These are phyloP conservation scores for Diarsia mendica DNA, from an alignment of 2,888 invertebrate species.

Conservation along the genomic window DNA sequence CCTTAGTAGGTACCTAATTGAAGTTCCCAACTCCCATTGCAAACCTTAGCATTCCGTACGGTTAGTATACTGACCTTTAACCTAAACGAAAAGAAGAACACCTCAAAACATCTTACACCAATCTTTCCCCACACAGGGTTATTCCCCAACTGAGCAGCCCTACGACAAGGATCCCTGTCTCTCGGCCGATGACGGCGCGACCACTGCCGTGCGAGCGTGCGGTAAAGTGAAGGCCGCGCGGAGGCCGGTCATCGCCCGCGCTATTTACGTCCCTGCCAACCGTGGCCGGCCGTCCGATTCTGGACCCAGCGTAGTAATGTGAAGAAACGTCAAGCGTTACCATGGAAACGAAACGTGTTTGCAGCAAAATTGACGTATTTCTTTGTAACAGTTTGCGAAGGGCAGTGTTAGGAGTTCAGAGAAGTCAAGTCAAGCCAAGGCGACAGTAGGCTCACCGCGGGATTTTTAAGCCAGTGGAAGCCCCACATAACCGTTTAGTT, in stretches of 20 bases:
- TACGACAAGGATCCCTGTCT: constrained; percentile 64
- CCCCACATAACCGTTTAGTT: too few species aligned
- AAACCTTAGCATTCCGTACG: not conserved
- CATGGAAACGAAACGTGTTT: constrained; percentile 9
- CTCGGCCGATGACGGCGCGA: constrained; percentile 55
- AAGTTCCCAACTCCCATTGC: not conserved
- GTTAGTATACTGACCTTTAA: too few species aligned
- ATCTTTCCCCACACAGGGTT: not conserved
- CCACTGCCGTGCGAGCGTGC: constrained; percentile 62
- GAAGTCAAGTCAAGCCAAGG: too few species aligned
- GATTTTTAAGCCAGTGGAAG: too few species aligned
- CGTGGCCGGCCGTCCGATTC: constrained; percentile 9
- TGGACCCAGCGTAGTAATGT: constrained; percentile 23
- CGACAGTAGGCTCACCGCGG: too few species aligned
- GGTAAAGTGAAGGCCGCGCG: constrained; percentile 84
- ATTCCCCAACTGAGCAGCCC: constrained; percentile 58
- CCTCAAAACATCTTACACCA: not conserved
- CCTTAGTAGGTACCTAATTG: too few species aligned
- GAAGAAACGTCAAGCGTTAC: constrained; percentile 3
- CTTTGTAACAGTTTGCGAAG: not conserved
- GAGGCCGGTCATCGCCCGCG: constrained; percentile 88
- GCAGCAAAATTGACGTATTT: not conserved
- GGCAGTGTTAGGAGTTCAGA: not conserved
- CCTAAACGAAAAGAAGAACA: not conserved
- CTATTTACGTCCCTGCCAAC: constrained; percentile 79